Evolutionary conservation across 2,113 vertebrate species (phyloP).

Genomic region (Chunga burmeisteri): DNA sequence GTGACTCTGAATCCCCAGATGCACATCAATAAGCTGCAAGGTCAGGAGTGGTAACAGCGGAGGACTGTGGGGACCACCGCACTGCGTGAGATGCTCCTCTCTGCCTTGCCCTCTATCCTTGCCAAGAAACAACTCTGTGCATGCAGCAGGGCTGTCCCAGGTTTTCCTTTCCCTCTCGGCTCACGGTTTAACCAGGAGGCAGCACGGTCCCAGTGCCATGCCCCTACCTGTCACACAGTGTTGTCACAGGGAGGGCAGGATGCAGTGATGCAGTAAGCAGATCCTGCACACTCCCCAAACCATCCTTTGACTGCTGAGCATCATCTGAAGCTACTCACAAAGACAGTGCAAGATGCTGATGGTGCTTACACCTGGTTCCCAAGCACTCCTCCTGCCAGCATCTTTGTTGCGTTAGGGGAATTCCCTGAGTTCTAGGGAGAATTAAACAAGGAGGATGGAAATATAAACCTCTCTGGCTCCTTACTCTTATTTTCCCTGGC

Average conservation of each 20-base stretch:
- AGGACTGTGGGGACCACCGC: background rate
- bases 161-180: background rate
- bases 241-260: background rate
- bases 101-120: background rate
- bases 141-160: background rate
- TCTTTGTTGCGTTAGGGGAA: background rate
- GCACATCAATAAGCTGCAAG: background rate
- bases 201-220: fast-evolving
- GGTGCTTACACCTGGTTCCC: background rate
- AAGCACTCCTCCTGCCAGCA: fast-evolving
- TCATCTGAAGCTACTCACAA: background rate
- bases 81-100: background rate
- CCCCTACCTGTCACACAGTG: fast-evolving
- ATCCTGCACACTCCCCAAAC: background rate
- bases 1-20: background rate
- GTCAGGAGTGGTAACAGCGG: background rate
- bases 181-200: background rate
- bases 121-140: background rate
- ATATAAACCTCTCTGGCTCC: background rate
- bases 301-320: fast-evolving
- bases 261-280: fast-evolving
- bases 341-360: background rate
- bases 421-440: background rate
- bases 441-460: background rate
- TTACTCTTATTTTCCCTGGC: background rate